Conservation (phyloP, 2,113 vertebrate genomes). For the Oncorhynchus clarkii region DNA sequence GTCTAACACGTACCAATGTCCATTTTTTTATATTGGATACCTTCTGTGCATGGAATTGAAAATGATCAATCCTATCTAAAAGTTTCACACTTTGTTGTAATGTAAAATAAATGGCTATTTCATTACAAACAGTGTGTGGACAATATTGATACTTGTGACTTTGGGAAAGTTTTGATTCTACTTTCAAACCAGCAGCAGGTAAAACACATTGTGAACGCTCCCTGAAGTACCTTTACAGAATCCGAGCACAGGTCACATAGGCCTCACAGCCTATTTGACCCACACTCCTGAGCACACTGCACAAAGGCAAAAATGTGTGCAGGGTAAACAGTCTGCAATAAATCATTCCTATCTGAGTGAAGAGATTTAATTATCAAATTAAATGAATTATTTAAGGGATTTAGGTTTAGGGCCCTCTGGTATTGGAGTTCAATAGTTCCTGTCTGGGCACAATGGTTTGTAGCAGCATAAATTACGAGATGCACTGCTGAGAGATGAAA, state of each 20-base stretch:
- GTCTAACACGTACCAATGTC: no score
- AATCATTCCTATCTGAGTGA: not conserved
- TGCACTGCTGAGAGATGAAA: not conserved
- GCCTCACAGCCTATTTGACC: not conserved
- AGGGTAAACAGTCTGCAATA: not conserved
- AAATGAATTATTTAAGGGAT: not conserved
- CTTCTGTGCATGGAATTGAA: not conserved
- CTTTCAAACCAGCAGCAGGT: not conserved
- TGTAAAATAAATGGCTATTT: not conserved
- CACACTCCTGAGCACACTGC: not conserved
- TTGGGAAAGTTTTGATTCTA: not conserved
- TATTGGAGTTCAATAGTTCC: not conserved
- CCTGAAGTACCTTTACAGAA: not conserved
- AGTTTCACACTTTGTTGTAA: not conserved
- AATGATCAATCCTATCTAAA: not conserved
- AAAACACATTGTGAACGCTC: not conserved
- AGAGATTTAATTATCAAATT: not conserved
- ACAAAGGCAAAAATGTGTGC: not conserved
- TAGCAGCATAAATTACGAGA: not conserved
- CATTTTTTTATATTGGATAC: not conserved
- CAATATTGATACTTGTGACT: not conserved
- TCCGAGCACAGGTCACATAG: not conserved
- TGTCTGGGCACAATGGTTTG: not conserved
- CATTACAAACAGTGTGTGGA: not conserved
- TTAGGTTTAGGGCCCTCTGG: not conserved